Conservation (phyloP, 2,888 invertebrate genomes). For the Deilephila elpenor region DNA sequence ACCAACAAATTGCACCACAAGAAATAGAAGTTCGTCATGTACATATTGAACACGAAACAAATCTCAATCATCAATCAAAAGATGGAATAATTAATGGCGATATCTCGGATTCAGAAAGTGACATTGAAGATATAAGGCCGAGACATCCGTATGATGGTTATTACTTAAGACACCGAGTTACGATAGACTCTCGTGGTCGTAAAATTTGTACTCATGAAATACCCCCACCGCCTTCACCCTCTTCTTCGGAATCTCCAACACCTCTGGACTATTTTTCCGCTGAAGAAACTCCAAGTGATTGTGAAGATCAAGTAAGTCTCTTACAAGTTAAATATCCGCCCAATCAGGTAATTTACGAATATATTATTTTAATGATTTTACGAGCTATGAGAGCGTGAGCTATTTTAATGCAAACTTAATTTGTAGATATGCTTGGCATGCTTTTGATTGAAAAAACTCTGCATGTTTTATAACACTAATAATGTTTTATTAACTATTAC, state of each 20-base stretch:
- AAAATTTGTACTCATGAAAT: constrained; percentile 78
- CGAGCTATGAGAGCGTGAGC: constrained; percentile 10
- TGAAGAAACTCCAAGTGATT: constrained; percentile 52
- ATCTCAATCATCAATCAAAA: constrained; percentile 10
- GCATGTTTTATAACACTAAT: constrained; percentile 53
- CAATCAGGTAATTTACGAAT: constrained; percentile 28
- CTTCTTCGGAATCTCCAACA: constrained; percentile 59
- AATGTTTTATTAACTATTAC: background rate
- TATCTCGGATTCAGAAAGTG: constrained; percentile 61
- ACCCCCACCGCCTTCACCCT: constrained; percentile 65
- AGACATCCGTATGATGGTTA: constrained; percentile 81
- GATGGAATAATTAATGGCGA: constrained; percentile 59
- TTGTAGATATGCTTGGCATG: constrained; percentile 28
- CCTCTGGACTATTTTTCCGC: constrained; percentile 51
- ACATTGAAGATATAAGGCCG: constrained; percentile 68
- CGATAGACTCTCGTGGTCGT: constrained; percentile 70
- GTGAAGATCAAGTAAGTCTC: constrained; percentile 69
- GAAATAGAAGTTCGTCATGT: constrained; percentile 55
- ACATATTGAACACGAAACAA: constrained; percentile 51
- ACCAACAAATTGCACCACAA: constrained; percentile 36
- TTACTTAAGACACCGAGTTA: constrained; percentile 73
- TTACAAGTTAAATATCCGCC: constrained; percentile 35
- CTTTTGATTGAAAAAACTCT: constrained; percentile 42
- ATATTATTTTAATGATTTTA: background rate
- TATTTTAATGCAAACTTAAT: constrained; percentile 13